A percentile compares a stretch with the other conserved stretches of the same genome.
These are phyloP conservation scores for Argyresthia albistria DNA, from an alignment of 2,888 invertebrate species.

Conservation along the genomic window DNA sequence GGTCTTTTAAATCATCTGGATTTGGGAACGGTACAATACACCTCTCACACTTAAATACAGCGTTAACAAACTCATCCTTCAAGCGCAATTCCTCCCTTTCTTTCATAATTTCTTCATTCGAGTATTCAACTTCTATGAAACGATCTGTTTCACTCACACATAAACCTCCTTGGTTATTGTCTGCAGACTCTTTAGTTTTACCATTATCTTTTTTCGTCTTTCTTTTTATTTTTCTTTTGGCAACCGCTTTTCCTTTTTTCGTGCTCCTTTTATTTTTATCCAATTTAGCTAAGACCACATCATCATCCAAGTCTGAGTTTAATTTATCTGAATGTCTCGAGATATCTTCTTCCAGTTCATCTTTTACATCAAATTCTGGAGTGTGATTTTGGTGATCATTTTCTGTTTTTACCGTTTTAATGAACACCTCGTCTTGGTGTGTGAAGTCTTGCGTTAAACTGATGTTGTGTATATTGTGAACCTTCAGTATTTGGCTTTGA, in stretches of 20 bases:
- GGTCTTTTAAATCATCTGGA: conserved; percentile 46
- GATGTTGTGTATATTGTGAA: background rate
- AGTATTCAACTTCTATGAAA: conserved; percentile 35
- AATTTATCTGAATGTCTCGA: conserved; percentile 8
- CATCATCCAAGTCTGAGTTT: conserved; percentile 19
- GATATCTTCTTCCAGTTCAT: conserved; percentile 5
- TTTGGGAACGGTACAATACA: conserved; percentile 48
- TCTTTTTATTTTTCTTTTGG: conserved; percentile 13
- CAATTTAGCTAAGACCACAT: conserved; percentile 16
- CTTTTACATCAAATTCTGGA: background rate
- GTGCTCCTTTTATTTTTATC: conserved; percentile 17
- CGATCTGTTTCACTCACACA: conserved; percentile 9
- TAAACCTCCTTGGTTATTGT: no score
- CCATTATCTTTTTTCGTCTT: conserved; percentile 7
- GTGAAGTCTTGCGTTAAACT: background rate
- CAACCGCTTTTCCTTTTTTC: conserved; percentile 13
- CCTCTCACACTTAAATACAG: conserved; percentile 43
- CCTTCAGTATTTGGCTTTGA: background rate
- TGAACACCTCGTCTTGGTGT: background rate
- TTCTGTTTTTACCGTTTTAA: background rate
- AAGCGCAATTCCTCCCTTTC: conserved; percentile 28
- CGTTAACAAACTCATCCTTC: conserved; percentile 44
- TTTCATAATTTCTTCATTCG: conserved; percentile 27
- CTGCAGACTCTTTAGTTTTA: no score
- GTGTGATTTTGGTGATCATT: background rate